Conservation (phyloP, 2,888 invertebrate genomes). For the Eulithis testata region DNA sequence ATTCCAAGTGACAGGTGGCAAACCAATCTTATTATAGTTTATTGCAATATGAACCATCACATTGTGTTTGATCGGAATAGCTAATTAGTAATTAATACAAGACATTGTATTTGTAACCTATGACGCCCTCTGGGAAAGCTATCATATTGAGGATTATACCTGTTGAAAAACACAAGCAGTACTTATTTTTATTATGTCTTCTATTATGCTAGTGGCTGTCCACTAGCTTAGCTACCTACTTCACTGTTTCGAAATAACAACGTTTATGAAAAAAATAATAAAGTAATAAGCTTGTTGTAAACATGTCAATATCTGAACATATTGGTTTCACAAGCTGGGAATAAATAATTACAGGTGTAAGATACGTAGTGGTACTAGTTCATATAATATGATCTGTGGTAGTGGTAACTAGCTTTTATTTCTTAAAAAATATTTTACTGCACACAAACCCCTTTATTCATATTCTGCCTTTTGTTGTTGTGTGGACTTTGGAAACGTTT, state of each 20-base stretch:
- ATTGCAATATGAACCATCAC: not conserved
- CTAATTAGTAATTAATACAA: conserved; percentile 10
- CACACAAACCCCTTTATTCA: no score
- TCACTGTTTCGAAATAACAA: conserved; percentile 2
- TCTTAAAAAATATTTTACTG: no score
- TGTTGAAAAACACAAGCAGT: no score
- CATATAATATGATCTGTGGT: not conserved
- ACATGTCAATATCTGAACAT: no score
- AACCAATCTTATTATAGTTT: not conserved
- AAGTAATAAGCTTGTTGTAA: no score
- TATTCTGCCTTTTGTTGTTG: no score
- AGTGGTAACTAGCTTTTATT: not conserved
- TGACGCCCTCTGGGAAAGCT: conserved; percentile 12
- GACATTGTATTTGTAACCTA: conserved; percentile 1
- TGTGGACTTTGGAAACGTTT: not conserved
- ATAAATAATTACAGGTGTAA: no score
- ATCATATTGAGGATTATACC: not conserved
- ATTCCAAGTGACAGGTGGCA: conserved; percentile 5
- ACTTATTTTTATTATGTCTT: no score
- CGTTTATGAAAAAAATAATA: not conserved
- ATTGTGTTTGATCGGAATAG: not conserved
- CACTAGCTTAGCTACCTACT: not conserved
- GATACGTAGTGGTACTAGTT: no score
- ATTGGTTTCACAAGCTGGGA: no score
- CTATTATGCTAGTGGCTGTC: no score